Evolutionary conservation across 2,888 invertebrate genomes (phyloP).

Genomic region (Cantharis rufa): DNA sequence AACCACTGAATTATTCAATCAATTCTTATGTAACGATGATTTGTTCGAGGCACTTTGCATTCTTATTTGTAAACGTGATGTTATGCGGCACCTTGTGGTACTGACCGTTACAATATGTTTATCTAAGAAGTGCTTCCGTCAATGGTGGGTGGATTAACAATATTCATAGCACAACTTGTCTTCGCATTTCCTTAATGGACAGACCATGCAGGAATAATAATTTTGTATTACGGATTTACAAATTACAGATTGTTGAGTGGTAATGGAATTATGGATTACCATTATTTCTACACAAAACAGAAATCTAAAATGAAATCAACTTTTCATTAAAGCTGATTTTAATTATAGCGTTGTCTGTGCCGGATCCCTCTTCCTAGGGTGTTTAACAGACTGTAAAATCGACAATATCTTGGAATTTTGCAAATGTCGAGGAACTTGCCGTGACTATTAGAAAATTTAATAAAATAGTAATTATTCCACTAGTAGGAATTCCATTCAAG

Average conservation of each 20-base stretch:
- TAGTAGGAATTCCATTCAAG: background rate
- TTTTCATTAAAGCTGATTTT: constrained; percentile 4
- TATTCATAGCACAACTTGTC: constrained; percentile 6
- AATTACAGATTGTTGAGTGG: background rate
- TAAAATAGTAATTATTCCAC: background rate
- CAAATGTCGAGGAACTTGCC: background rate
- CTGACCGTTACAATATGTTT: constrained; percentile 13
- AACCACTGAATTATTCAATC: background rate
- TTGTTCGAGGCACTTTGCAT: background rate
- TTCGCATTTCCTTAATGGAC: background rate
- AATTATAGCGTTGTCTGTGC: background rate
- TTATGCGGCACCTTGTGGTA: constrained; percentile 15
- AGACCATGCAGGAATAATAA: background rate
- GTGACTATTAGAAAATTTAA: background rate
- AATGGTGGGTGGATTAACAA: constrained; percentile 15
- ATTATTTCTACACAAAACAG: background rate
- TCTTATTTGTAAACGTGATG: constrained; percentile 1
- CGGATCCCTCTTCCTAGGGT: background rate
- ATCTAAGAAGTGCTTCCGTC: constrained; percentile 13
- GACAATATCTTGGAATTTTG: constrained; percentile 3
- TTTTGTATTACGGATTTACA: background rate
- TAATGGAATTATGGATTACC: background rate
- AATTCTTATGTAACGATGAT: background rate
- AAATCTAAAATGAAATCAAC: constrained; percentile 1
- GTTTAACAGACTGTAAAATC: constrained; percentile 4